These are phyloP conservation scores for Contarinia nasturtii DNA, from an alignment of 1,140 invertebrate species.

Conservation along the genomic window DNA sequence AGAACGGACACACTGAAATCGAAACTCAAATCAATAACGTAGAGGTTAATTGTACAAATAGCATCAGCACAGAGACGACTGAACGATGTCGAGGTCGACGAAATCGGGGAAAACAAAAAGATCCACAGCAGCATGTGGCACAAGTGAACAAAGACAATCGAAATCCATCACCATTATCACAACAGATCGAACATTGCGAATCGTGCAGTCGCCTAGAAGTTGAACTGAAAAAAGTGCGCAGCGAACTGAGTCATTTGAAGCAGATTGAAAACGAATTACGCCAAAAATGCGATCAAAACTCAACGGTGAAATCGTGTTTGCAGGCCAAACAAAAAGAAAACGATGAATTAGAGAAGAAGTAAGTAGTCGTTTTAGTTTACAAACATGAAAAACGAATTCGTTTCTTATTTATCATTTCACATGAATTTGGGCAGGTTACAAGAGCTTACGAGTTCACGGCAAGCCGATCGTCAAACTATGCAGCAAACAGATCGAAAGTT, in stretches of 20 bases:
- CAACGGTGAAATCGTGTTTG: conserved; percentile 21
- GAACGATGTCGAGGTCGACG: conserved; percentile 12
- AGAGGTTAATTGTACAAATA: no score
- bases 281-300: conserved; percentile 41
- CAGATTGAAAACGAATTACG: conserved; percentile 69
- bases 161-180: conserved; percentile 16
- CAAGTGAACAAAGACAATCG: conserved; percentile 18
- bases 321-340: conserved; percentile 24
- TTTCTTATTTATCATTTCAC: not conserved
- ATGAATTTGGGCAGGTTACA: conserved; percentile 29
- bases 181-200: conserved; percentile 21
- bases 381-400: conserved; percentile 14
- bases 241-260: conserved; percentile 54
- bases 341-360: conserved; percentile 20
- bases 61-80: no score
- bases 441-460: conserved; percentile 45
- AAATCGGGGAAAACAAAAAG: conserved; percentile 19
- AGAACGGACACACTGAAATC: no score
- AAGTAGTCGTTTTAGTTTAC: conserved; percentile 6
- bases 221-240: conserved; percentile 63
- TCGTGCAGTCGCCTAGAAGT: conserved; percentile 32
- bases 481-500: conserved; percentile 58
- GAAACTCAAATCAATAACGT: no score
- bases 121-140: conserved; percentile 5
- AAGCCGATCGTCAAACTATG: conserved; percentile 60